These are phyloP conservation scores for Montipora efflorescens DNA, from an alignment of 64 coral and sea anemone species.

Conservation along the genomic window DNA sequence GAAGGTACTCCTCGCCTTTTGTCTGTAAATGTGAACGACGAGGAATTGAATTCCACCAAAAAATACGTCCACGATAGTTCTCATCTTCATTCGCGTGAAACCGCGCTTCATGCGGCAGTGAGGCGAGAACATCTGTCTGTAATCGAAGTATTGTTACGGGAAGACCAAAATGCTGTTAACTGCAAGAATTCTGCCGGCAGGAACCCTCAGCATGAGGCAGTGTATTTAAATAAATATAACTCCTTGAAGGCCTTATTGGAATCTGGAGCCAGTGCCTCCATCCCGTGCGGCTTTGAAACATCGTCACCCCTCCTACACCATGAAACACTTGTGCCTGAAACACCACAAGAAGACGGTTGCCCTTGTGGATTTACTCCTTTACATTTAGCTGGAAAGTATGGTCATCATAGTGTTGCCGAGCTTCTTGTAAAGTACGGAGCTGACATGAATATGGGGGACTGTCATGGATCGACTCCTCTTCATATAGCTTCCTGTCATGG, in stretches of 20 bases:
- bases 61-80: not conserved
- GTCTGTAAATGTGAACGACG: not conserved
- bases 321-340: not conserved
- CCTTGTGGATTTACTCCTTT: constrained; percentile 58
- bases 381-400: constrained; percentile 56
- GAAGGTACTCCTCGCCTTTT: not conserved
- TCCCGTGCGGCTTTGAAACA: not conserved
- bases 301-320: not conserved
- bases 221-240: constrained; percentile 42
- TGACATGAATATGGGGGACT: constrained; percentile 34
- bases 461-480: constrained; percentile 51
- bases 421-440: constrained; percentile 37
- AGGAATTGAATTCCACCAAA: not conserved
- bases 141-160: not conserved
- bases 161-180: constrained; percentile 30
- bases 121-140: constrained; percentile 8
- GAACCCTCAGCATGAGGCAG: constrained; percentile 65
- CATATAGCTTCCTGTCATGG: too few species aligned
- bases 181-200: constrained; percentile 48
- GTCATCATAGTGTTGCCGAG: constrained; percentile 17
- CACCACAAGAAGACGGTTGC: not conserved
- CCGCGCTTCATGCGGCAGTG: constrained; percentile 59
- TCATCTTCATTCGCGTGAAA: constrained; percentile 41
- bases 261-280: constrained; percentile 44
- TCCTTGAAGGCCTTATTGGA: constrained; percentile 26